Evolutionary conservation across 1,140 invertebrate genomes (phyloP), one percentile per base, ranked within the genome.

Genomic region (Trachymyrmex cornetzi): DNA sequence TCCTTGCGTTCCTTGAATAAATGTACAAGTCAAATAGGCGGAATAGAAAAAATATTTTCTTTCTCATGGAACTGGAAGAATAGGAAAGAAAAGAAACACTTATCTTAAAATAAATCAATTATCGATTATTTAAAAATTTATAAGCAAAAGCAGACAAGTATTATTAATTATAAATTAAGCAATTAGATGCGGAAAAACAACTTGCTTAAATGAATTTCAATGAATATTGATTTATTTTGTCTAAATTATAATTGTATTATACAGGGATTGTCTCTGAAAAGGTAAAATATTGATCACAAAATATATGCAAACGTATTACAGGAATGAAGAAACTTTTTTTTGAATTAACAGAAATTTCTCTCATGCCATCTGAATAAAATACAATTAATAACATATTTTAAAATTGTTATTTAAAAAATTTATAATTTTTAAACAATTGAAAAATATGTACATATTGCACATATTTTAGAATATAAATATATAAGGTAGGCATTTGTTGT

Each of bases 41-140:
- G 44, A 84, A 22, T 69, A 19, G 6, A 72, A 59, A 19, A 71
- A 82, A 59, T 61, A 74, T 74, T 74, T 59, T 74, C 2, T 6
- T 67, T 27, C 6, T 44, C 30, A 38, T 14, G 27, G 5, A 34
- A 79, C 3, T 50, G 24, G 27, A 27, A n/a, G 19, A 66, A 79
- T 3, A 34, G 59, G 12, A 19, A 44, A 53, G 4, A 77, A 24
- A 30, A 66, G 14, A 34, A 67, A n/a, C 9, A 14, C n/a, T 38
- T 38, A 27, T 53, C 4, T 53, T n/a, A 3, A 14, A 67, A 80
- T 79, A 27, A 50, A 11, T 27, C 14, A 67, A 24, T 44, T 44
- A 44, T 80, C 12, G 19, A 44, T 34, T 53, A 79, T 53, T 67
- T 74, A 16, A 34, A 55, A 80, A 77, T 63, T 63, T 27, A 44